Conservation (phyloP, 2,797 vertebrate species). For the Benthosema pterotum region DNA sequence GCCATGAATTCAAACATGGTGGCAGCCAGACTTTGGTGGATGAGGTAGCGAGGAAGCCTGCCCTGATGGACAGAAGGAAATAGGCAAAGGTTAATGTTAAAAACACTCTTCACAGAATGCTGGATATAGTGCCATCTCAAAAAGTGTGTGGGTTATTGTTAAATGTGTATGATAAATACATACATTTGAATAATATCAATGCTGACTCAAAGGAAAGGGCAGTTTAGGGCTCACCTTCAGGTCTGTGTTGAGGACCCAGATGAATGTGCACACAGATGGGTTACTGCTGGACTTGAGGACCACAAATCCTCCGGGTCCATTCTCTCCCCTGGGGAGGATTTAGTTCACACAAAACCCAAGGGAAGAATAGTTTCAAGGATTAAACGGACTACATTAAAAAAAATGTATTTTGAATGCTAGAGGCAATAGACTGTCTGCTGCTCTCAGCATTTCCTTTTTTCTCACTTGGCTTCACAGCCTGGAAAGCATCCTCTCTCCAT, state of each 20-base stretch:
- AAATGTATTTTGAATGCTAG: too few species aligned
- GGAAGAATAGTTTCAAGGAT: constrained; percentile 6
- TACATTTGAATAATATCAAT: too few species aligned
- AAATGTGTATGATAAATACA: too few species aligned
- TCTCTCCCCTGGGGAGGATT: constrained; percentile 86
- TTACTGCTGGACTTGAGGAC: constrained; percentile 90
- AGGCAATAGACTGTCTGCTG: too few species aligned
- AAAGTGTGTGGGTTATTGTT: background rate
- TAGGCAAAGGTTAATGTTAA: background rate
- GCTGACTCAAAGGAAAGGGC: too few species aligned
- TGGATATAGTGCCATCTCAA: background rate
- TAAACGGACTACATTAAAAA: background rate
- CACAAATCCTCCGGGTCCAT: constrained; percentile 93
- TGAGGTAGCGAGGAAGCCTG: constrained; percentile 93
- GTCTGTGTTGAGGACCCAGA: constrained; percentile 98
- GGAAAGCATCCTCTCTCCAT: too few species aligned
- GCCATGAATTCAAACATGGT: constrained; percentile 97
- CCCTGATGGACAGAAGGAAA: constrained; percentile 76
- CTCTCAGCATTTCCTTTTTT: too few species aligned
- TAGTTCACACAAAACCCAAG: background rate
- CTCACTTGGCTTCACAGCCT: too few species aligned
- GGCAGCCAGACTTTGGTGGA: constrained; percentile 94
- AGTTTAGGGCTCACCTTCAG: constrained; percentile 84
- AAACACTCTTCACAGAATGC: background rate
- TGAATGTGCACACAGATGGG: constrained; percentile 90